Conservation (phyloP, 2,888 invertebrate species). For the Heliconius ethilla region DNA sequence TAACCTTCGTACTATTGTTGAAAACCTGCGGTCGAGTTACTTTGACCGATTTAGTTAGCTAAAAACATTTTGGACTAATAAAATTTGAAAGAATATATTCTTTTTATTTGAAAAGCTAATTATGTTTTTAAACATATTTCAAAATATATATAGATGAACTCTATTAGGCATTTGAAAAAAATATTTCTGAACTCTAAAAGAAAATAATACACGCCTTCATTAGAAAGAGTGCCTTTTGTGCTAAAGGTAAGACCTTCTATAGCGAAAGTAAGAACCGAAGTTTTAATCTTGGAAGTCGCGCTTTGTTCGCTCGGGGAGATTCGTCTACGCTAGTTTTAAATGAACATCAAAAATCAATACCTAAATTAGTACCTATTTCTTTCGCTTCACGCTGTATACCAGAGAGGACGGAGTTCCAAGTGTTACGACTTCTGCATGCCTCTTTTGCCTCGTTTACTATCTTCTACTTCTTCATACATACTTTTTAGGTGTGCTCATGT, state of each 20-base stretch:
- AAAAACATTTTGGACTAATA: background rate
- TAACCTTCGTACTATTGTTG: background rate
- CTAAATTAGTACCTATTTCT: too few relatives aligned
- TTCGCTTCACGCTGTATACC: too few relatives aligned
- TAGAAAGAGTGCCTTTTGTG: conserved; percentile 28
- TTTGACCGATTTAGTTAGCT: background rate
- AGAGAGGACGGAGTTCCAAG: too few relatives aligned
- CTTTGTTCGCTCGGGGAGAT: conserved; percentile 17
- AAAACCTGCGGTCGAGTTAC: background rate
- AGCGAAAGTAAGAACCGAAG: conserved; percentile 17
- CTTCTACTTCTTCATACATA: too few relatives aligned
- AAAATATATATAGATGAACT: background rate
- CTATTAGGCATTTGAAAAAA: background rate
- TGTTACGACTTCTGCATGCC: too few relatives aligned
- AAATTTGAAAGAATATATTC: too few relatives aligned
- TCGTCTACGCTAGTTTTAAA: conserved; percentile 16
- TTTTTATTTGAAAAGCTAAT: background rate
- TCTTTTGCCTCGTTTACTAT: too few relatives aligned
- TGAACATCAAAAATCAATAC: conserved; percentile 21
- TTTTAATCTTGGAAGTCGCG: conserved; percentile 19
- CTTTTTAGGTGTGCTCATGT: too few relatives aligned
- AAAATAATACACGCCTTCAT: conserved; percentile 22
- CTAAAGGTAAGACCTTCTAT: conserved; percentile 8
- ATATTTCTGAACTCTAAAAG: background rate
- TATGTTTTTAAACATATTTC: too few relatives aligned